These are phyloP conservation scores for Teleopsis dalmanni DNA, from an alignment of 1,140 invertebrate genomes.

Conservation along the genomic window DNA sequence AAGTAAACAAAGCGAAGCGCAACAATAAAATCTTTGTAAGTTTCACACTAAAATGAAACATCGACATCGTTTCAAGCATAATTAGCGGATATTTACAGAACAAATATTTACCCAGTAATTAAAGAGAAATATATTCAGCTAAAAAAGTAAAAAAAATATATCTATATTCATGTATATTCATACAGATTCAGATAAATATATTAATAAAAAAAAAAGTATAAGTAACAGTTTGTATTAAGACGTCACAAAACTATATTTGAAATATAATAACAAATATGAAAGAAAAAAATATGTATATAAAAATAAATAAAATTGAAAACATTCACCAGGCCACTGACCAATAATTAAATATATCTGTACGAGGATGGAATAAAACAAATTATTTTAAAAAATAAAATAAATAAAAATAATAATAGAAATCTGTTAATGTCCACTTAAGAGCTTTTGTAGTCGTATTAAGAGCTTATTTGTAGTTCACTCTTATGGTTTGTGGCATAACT, in stretches of 20 bases:
- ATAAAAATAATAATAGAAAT: no score
- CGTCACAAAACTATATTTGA: background rate
- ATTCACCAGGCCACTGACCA: no score
- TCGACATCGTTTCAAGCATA: background rate
- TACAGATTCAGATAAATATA: background rate
- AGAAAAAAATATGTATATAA: background rate
- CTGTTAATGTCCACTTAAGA: no score
- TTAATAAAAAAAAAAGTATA: background rate
- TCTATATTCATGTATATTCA: background rate
- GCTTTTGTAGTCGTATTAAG: no score
- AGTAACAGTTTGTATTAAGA: no score
- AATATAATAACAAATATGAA: background rate
- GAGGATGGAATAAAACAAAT: no score
- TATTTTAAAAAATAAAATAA: no score
- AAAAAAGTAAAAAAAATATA: background rate
- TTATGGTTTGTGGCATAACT: no score
- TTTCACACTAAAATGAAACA: background rate
- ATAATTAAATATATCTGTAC: no score
- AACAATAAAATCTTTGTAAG: background rate
- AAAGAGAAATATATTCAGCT: background rate
- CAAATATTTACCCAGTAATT: slow-evolving; percentile 6
- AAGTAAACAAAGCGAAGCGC: background rate
- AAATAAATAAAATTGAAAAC: no score
- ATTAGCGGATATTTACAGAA: slow-evolving; percentile 6
- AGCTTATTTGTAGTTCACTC: no score